phyloP scores from a whole-genome alignment of 2,888 invertebrate genomes.

The Calliscelio sp. region DNA sequence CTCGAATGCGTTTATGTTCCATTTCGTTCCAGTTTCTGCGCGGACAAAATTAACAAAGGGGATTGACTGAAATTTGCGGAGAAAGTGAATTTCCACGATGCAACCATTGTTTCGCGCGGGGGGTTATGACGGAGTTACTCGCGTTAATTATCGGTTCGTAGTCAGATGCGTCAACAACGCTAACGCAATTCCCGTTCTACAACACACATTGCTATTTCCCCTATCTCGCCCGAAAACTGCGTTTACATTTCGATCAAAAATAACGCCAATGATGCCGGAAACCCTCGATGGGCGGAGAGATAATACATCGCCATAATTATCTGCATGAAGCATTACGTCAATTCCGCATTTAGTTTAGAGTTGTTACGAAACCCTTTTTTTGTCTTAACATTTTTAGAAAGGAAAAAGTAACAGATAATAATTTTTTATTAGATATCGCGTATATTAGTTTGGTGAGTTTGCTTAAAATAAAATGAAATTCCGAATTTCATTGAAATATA shows the following conservation, averaged over 20 bases:
- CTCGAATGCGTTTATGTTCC: not conserved
- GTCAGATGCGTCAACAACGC: conserved; percentile 41
- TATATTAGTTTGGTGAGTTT: too few species aligned
- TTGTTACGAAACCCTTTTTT: not conserved
- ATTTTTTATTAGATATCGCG: too few species aligned
- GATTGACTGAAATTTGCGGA: conserved; percentile 45
- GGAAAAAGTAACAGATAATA: too few species aligned
- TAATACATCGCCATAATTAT: conserved; percentile 29
- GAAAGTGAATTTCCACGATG: conserved; percentile 53
- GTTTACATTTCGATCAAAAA: conserved; percentile 56
- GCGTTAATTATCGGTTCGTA: conserved; percentile 49
- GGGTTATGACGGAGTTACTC: conserved; percentile 36
- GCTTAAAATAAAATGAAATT: too few species aligned
- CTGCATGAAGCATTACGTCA: conserved; percentile 7
- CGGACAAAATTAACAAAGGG: conserved; percentile 22
- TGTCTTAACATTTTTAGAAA: too few species aligned
- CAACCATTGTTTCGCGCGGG: conserved; percentile 46
- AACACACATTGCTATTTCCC: conserved; percentile 14
- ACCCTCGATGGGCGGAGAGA: conserved; percentile 11
- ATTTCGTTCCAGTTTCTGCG: conserved; percentile 40
- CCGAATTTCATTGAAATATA: too few species aligned
- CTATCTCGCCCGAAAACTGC: conserved; percentile 15
- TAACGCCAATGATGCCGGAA: conserved; percentile 34
- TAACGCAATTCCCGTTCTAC: conserved; percentile 38
- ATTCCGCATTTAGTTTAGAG: not conserved